Conservation (phyloP, 1,140 invertebrate genomes). For the Cyrtorhinus lividipennis region DNA sequence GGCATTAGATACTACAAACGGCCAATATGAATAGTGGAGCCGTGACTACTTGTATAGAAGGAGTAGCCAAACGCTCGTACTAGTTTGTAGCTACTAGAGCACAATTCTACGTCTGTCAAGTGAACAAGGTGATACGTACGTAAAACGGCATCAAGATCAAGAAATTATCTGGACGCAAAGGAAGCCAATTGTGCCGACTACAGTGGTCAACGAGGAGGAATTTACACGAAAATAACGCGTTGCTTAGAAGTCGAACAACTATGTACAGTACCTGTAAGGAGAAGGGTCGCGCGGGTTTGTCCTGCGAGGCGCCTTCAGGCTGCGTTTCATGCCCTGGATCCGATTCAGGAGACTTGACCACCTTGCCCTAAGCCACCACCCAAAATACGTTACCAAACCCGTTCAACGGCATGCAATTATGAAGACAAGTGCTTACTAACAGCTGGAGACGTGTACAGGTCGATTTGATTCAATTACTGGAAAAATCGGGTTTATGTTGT, state of each 20-base stretch:
- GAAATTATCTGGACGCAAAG: too few species aligned
- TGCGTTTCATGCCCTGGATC: conserved; percentile 24
- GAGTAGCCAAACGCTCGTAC: too few species aligned
- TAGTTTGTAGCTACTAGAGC: too few species aligned
- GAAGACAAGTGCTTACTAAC: not conserved
- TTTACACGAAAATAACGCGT: not conserved
- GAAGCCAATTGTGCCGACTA: too few species aligned
- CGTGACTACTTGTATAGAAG: too few species aligned
- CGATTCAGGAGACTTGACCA: conserved; percentile 41
- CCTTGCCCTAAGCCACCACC: conserved; percentile 38
- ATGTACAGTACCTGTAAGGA: conserved; percentile 41
- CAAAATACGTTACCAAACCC: not conserved
- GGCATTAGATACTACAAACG: too few species aligned
- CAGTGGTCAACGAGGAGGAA: too few species aligned
- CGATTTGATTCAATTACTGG: not conserved
- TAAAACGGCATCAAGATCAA: too few species aligned
- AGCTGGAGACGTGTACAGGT: not conserved
- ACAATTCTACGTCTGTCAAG: too few species aligned
- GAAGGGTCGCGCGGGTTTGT: conserved; percentile 45
- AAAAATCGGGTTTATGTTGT: too few species aligned
- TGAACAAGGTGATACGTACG: too few species aligned
- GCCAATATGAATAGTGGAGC: too few species aligned
- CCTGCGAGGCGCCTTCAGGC: conserved; percentile 22
- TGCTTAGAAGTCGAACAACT: not conserved
- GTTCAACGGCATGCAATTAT: not conserved